Conservation (phyloP, 2,888 invertebrate genomes). For the Clusia tigrina region DNA sequence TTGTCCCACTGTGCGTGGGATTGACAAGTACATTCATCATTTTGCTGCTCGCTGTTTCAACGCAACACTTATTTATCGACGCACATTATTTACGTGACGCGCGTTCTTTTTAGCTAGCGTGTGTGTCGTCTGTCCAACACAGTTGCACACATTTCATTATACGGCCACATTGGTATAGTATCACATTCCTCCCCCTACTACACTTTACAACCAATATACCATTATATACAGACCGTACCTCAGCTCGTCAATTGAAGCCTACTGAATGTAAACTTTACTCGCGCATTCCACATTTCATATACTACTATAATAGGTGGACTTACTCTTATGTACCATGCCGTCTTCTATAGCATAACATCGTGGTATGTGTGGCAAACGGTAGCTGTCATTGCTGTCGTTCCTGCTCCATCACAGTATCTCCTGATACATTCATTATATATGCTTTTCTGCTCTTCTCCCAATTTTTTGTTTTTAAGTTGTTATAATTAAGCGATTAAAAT, state of each 20-base stretch:
- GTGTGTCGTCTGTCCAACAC: constrained; percentile 8
- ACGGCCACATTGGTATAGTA: neutral
- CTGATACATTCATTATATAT: neutral
- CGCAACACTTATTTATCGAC: constrained; percentile 26
- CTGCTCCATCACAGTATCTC: neutral
- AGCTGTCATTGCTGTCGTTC: neutral
- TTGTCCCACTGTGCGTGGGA: constrained; percentile 17
- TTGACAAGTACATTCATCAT: constrained; percentile 26
- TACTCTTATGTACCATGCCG: too few species aligned
- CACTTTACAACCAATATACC: neutral
- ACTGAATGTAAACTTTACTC: too few species aligned
- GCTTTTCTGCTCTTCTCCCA: neutral
- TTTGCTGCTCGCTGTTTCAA: constrained; percentile 5
- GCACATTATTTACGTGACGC: constrained; percentile 30
- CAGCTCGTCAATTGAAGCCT: too few species aligned
- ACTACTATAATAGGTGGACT: too few species aligned
- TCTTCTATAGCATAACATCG: too few species aligned
- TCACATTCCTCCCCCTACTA: neutral
- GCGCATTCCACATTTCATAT: too few species aligned
- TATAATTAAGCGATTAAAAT: constrained; percentile 64
- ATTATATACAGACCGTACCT: too few species aligned
- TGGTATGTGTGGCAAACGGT: too few species aligned
- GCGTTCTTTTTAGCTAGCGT: constrained; percentile 14
- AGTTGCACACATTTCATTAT: neutral
- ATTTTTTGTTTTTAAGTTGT: neutral